Evolutionary conservation across 2,888 invertebrate genomes (phyloP), one percentile per base, ranked within the genome.

Genomic region (Eueremaeus valkanovi): DNA sequence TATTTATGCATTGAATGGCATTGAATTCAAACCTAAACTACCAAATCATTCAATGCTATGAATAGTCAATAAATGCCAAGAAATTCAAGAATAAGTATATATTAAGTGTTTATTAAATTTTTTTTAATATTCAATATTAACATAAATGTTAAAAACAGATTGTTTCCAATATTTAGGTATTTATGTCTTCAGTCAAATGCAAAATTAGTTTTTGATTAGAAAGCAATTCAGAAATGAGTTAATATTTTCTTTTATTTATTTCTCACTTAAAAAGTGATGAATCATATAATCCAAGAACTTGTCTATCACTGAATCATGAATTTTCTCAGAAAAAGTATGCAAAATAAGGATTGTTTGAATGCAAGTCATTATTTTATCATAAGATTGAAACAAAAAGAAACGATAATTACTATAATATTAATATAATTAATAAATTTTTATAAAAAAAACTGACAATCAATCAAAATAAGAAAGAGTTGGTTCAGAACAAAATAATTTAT

Each of bases 381-480:
- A 31, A 33, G 18, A 61, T 61, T 21, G 16, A 58, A 33, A 24
- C 31, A 61, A 24, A 61, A 61, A 49, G 16, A 13, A 31, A 61
- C n/a, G 31, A 61, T 61, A 61, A 61, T 61, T 61, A 33, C 61
- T 61, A n/a, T 61, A 61, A 61, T 61, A 61, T 61, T 33, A n/a
- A n/a, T n/a, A n/a, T n/a, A n/a, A n/a, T n/a, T n/a, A n/a, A n/a
- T n/a, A n/a, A n/a, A n/a, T n/a, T n/a, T n/a, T n/a, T n/a, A n/a
- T n/a, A n/a, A n/a, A n/a, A n/a, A n/a, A n/a, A n/a, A n/a, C n/a
- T 49, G 61, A 61, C 61, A 61, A 61, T 61, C 61, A 61, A 61
- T 61, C 61, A 61, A 61, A 61, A 13, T 6, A 13, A 9, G n/a
- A 24, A n/a, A 61, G 3, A 61, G 5, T 36, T 36, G 5, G 36